Conservation (phyloP, 2,888 invertebrate genomes). For the Agelastica alni region DNA sequence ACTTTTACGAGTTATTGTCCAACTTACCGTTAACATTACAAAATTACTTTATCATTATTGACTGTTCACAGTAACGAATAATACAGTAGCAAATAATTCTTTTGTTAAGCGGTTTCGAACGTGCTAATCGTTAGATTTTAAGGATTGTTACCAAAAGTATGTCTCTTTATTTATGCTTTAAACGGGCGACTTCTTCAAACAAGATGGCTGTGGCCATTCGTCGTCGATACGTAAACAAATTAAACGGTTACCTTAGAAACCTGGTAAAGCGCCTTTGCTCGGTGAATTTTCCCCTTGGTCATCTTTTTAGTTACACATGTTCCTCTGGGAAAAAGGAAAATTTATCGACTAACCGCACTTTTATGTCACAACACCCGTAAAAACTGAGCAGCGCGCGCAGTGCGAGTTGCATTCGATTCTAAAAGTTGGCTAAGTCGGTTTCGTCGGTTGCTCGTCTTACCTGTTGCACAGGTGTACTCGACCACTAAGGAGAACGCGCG, state of each 20-base stretch:
- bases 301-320: constrained; percentile 47
- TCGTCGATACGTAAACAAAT: constrained; percentile 26
- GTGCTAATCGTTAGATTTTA: too few relatives aligned
- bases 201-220: constrained; percentile 40
- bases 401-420: constrained; percentile 14
- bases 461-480: constrained; percentile 39
- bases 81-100: too few relatives aligned
- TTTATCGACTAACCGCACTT: constrained; percentile 21
- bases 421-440: constrained; percentile 35
- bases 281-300: constrained; percentile 64
- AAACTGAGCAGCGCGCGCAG: constrained; percentile 26
- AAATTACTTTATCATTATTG: too few relatives aligned
- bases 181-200: too few relatives aligned
- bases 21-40: too few relatives aligned
- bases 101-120: too few relatives aligned
- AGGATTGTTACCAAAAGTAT: too few relatives aligned
- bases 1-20: too few relatives aligned
- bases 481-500: constrained; percentile 6
- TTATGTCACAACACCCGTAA: constrained; percentile 18
- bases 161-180: too few relatives aligned
- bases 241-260: constrained; percentile 69
- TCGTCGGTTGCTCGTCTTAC: constrained; percentile 34
- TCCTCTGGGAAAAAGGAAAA: too few relatives aligned
- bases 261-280: constrained; percentile 71
- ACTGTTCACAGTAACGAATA: too few relatives aligned